Evolutionary conservation across 2,888 invertebrate species (phyloP), one percentile per base, ranked within the genome.

Genomic region (Tribolium freemani): DNA sequence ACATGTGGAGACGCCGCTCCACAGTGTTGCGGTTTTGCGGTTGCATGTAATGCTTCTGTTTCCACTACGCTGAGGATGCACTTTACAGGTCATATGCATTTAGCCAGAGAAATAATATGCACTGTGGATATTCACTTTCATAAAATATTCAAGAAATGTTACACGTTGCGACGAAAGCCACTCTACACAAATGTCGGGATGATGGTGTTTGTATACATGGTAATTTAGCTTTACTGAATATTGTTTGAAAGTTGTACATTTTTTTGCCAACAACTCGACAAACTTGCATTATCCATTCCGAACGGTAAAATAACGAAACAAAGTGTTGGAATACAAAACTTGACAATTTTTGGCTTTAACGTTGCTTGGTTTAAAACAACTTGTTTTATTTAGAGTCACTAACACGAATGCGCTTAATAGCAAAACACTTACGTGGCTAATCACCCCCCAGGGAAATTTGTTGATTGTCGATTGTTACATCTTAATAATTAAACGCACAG

Each of bases 381-480:
- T 46, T 63, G 61, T 63, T 60, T 69, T 71, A 68, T 73, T 67
- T 60, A 67, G 51, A 60, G 51, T 68, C 70, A 69, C 61, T 71
- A 56, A 56, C 50, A 46, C 26, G 69, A 58, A 57, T 69, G 57
- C 72, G 38, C 48, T 64, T 71, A 64, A 73, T 60, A 61, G 70
- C 61, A 51, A 68, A 58, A 66, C 64, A 71, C 69, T 74, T 72
- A 56, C 51, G 67, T 69, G 68, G 71, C 73, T 73, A 74, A 76
- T 76, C 73, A 71, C 69, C 69, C 75, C 60, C 71, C 10, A 63
- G 76, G 76, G 76, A 76, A 76, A 76, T 76, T 75, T 73, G 72
- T 72, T 75, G 75, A 76, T 76, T 75, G 76, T 75, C 75, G 73
- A 76, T 76, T 72, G 69, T 71, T 71, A 72, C 75, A 72, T 73